Conservation (phyloP, 2,113 vertebrate species). For the Sclerurus mexicanus region DNA sequence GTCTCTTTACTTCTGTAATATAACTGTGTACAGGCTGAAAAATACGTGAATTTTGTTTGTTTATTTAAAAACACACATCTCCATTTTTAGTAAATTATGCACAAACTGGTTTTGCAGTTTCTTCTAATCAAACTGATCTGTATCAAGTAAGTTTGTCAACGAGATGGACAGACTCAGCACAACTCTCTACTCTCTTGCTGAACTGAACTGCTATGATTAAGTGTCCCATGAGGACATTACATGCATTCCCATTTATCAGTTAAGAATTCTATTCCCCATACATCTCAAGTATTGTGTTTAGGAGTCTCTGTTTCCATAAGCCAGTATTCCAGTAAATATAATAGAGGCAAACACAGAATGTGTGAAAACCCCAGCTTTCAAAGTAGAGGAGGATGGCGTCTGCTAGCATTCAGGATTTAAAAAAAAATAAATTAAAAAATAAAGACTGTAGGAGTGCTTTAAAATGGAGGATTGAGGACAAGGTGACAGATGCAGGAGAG, state of each 20-base stretch:
- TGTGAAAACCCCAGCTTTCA: not conserved
- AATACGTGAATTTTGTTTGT: not conserved
- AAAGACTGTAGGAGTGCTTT: not conserved
- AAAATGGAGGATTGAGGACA: not conserved
- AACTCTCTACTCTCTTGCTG: not conserved
- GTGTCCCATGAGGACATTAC: not conserved
- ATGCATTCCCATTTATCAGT: not conserved
- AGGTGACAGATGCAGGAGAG: constrained; percentile 2
- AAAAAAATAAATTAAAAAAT: not conserved
- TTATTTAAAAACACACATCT: not conserved
- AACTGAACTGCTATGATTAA: not conserved
- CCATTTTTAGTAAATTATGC: not conserved
- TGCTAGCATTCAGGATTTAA: not conserved
- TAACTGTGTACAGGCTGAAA: not conserved
- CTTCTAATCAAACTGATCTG: not conserved
- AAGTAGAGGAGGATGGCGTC: not conserved
- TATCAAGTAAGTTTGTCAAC: not conserved
- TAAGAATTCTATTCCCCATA: not conserved
- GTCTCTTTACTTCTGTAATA: not conserved
- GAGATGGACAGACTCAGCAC: not conserved
- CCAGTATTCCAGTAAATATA: not conserved
- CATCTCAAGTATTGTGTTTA: not conserved
- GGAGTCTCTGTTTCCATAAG: not conserved
- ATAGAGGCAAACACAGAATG: not conserved
- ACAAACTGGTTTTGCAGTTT: not conserved